Conservation (phyloP, 2,888 invertebrate species). For the Microplitis deprimator region DNA sequence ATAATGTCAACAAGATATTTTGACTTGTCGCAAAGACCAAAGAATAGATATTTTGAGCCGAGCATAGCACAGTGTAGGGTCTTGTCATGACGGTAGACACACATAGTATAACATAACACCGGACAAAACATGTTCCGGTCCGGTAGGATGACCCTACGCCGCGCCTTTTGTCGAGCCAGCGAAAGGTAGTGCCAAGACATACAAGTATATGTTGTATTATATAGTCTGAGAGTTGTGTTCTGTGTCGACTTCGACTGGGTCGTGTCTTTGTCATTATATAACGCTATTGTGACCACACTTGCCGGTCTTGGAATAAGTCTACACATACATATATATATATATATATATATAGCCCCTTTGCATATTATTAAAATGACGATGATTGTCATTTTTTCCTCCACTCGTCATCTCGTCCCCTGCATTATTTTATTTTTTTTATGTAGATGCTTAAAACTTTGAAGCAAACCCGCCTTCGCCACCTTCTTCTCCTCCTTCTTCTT, state of each 20-base stretch:
- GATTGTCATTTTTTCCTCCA: conserved; percentile 69
- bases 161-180: conserved; percentile 70
- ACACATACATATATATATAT: conserved; percentile 45
- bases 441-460: conserved; percentile 30
- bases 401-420: conserved; percentile 43
- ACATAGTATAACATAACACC: conserved; percentile 28
- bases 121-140: conserved; percentile 72
- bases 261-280: conserved; percentile 72
- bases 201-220: background rate
- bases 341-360: conserved; percentile 55
- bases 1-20: conserved; percentile 14
- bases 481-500: conserved; percentile 11
- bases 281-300: conserved; percentile 72
- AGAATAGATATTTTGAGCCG: conserved; percentile 31
- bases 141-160: conserved; percentile 71
- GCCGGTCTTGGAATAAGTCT: conserved; percentile 63
- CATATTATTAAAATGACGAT: conserved; percentile 72
- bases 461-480: conserved; percentile 47
- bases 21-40: conserved; percentile 20
- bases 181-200: conserved; percentile 61
- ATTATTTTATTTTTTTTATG: conserved; percentile 36
- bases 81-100: conserved; percentile 13
- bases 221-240: background rate
- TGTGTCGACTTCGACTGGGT: conserved; percentile 56
- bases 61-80: background rate